A percentile compares a stretch with the other conserved stretches of the same genome.
These are phyloP conservation scores for Cerceris ruficornis DNA, from an alignment of 2,888 invertebrate genomes.

Conservation along the genomic window DNA sequence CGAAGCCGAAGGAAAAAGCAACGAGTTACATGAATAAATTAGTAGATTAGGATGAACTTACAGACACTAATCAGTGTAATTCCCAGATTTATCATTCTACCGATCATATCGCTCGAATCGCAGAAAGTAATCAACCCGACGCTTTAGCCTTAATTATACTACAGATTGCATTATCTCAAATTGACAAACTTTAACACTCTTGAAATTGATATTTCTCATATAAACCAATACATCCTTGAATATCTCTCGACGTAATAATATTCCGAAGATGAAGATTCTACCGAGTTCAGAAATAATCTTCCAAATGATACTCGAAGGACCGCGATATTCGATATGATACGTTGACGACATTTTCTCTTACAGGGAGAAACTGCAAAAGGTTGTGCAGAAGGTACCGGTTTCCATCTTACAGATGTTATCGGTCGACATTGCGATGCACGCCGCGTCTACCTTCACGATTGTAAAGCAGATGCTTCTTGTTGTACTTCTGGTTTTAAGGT, in stretches of 20 bases:
- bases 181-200: no score
- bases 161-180: no score
- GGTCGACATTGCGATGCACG: slow-evolving; percentile 50
- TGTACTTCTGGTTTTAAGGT: slow-evolving; percentile 33
- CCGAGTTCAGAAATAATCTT: slow-evolving; percentile 1
- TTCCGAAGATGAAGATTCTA: no score
- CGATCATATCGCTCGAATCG: no score
- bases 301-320: slow-evolving; percentile 24
- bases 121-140: no score
- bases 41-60: no score
- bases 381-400: slow-evolving; percentile 67
- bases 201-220: background rate
- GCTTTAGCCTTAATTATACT: no score
- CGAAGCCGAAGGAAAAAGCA: no score
- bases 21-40: no score
- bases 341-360: slow-evolving; percentile 34
- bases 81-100: no score
- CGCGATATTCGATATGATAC: slow-evolving; percentile 30
- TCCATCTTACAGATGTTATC: slow-evolving; percentile 70
- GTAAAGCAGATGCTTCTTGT: slow-evolving; percentile 60
- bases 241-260: background rate
- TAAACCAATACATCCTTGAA: background rate
- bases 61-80: no score
- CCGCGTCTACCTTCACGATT: slow-evolving; percentile 59
- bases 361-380: slow-evolving; percentile 32